These are phyloP conservation scores for Montipora capricornis DNA, from an alignment of 64 coral and sea anemone species.

Conservation along the genomic window DNA sequence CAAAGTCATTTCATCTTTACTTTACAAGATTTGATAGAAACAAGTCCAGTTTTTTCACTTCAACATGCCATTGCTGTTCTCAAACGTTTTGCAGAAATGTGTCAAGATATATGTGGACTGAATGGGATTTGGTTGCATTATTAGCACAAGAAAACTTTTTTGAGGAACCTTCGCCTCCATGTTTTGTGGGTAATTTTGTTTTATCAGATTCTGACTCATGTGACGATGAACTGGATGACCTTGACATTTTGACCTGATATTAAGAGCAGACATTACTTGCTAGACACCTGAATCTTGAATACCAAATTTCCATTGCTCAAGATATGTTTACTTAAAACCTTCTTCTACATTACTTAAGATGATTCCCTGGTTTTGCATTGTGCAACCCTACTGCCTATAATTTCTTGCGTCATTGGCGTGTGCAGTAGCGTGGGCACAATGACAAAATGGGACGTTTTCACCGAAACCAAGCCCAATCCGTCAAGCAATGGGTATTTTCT, in stretches of 20 bases:
- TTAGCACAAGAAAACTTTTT: background rate
- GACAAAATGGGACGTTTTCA: no score
- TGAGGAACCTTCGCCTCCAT: background rate
- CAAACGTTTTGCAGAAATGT: slow-evolving; percentile 45
- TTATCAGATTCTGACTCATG: background rate
- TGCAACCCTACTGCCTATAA: no score
- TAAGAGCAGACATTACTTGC: background rate
- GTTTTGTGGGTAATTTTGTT: background rate
- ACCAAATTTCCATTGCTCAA: no score
- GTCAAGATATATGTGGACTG: slow-evolving; percentile 30
- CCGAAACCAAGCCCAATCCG: no score
- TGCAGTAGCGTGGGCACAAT: no score
- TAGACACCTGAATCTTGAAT: no score
- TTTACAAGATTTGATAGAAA: slow-evolving; percentile 33
- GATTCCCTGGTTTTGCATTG: no score
- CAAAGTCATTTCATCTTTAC: slow-evolving; percentile 35
- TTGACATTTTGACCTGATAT: background rate
- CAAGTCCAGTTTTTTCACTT: slow-evolving; percentile 41
- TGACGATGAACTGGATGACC: background rate
- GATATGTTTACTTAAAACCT: no score
- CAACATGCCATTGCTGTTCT: slow-evolving; percentile 30
- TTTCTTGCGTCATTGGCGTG: no score
- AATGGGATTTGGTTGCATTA: background rate
- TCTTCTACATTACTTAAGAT: no score
- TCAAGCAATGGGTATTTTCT: no score